These are phyloP conservation scores for Sitta carolinensis DNA, from an alignment of 2,797 vertebrate genomes.

Conservation along the genomic window DNA sequence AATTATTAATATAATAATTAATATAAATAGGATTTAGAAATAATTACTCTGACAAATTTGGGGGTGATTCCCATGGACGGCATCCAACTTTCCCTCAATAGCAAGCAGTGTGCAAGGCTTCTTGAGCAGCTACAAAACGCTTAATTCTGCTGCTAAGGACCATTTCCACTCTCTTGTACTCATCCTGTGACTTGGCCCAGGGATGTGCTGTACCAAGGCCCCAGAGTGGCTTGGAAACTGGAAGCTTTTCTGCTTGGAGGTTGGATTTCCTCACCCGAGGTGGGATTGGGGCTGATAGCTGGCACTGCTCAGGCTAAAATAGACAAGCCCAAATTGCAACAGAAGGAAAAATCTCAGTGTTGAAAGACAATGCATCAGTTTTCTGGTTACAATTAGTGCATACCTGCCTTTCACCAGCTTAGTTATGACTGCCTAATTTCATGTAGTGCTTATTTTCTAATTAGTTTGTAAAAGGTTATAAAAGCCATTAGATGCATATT, in stretches of 20 bases:
- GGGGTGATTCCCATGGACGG: background rate
- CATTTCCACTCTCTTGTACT: background rate
- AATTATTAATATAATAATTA: background rate
- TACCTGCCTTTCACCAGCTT: background rate
- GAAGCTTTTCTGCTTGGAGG: background rate
- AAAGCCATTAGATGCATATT: background rate
- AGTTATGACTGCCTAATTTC: background rate
- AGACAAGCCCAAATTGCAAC: background rate
- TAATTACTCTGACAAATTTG: background rate
- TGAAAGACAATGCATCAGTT: background rate
- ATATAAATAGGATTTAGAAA: background rate
- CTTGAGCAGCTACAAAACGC: background rate
- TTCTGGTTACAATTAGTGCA: background rate
- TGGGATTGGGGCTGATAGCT: background rate
- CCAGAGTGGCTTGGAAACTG: rapidly evolving
- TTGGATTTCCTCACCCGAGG: background rate
- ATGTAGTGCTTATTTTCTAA: background rate
- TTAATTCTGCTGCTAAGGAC: background rate
- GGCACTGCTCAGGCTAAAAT: background rate
- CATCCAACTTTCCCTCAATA: background rate
- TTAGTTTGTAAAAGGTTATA: background rate
- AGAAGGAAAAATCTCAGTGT: background rate
- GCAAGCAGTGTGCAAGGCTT: background rate
- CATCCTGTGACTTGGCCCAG: background rate
- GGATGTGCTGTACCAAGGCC: background rate